phyloP scores from a whole-genome alignment of 2,113 vertebrate genomes.

The Bombycilla garrulus region DNA sequence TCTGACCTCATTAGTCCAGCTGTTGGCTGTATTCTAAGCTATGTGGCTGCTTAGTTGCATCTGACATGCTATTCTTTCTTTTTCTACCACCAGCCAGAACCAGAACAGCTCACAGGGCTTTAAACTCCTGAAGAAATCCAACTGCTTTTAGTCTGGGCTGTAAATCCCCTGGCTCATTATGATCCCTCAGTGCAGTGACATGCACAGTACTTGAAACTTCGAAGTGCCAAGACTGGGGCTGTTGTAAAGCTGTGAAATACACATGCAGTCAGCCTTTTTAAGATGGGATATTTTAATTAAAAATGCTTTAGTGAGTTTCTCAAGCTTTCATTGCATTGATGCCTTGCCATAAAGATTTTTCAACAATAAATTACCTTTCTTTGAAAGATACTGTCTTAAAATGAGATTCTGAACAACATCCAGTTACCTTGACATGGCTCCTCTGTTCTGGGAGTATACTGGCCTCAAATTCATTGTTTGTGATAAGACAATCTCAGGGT shows the following conservation, averaged over 20 bases:
- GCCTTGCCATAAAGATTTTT: background rate
- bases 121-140: background rate
- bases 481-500: background rate
- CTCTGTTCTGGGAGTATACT: background rate
- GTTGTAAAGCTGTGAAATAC: background rate
- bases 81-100: background rate
- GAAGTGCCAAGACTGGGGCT: background rate
- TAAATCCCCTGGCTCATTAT: background rate
- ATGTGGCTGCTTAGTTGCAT: background rate
- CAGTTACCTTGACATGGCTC: background rate
- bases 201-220: background rate
- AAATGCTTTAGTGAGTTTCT: background rate
- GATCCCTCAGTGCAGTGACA: background rate
- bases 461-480: background rate
- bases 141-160: background rate
- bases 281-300: background rate
- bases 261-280: background rate
- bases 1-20: background rate
- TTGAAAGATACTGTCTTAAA: background rate
- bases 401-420: background rate
- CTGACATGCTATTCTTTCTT: background rate
- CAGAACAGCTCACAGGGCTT: background rate
- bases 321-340: background rate
- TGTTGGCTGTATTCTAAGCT: background rate
- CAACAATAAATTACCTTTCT: background rate